Conservation (phyloP, 2,888 invertebrate genomes). For the Synanthedon andrenaeformis region DNA sequence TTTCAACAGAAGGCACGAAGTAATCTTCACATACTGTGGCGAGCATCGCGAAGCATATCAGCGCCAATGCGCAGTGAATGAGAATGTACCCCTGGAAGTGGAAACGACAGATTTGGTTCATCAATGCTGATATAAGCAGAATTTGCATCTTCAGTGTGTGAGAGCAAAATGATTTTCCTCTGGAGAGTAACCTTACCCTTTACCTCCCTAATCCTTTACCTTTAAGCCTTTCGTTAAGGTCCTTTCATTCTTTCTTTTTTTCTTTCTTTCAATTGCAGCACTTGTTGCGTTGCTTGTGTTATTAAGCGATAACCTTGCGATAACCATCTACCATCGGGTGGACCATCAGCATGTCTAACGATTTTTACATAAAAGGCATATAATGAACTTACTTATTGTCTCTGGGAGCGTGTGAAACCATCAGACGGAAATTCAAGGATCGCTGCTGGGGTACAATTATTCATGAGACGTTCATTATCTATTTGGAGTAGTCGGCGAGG, state of each 20-base stretch:
- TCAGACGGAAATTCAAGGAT: slow-evolving; percentile 84
- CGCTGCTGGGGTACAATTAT: slow-evolving; percentile 79
- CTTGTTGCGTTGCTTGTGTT: no score
- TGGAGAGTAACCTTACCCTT: no score
- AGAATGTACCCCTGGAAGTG: slow-evolving; percentile 73
- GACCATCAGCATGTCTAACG: no score
- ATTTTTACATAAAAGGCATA: no score
- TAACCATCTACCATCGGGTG: no score
- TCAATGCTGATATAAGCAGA: not conserved
- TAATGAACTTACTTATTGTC: slow-evolving; percentile 66
- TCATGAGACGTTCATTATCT: slow-evolving; percentile 15
- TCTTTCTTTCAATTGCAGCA: no score
- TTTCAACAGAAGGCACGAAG: slow-evolving; percentile 88
- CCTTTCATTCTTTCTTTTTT: no score
- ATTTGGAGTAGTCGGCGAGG: slow-evolving; percentile 35
- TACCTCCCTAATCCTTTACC: no score
- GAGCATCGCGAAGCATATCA: slow-evolving; percentile 84
- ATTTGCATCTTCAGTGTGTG: no score
- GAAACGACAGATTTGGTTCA: not conserved
- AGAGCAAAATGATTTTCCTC: not conserved
- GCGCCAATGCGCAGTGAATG: slow-evolving; percentile 71
- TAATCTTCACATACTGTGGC: slow-evolving; percentile 88
- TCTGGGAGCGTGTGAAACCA: slow-evolving; percentile 75
- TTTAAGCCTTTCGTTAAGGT: no score
- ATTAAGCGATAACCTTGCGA: no score